Conservation (phyloP, 37 sponge, comb jelly and placozoan species). For the Agelas oroides region DNA sequence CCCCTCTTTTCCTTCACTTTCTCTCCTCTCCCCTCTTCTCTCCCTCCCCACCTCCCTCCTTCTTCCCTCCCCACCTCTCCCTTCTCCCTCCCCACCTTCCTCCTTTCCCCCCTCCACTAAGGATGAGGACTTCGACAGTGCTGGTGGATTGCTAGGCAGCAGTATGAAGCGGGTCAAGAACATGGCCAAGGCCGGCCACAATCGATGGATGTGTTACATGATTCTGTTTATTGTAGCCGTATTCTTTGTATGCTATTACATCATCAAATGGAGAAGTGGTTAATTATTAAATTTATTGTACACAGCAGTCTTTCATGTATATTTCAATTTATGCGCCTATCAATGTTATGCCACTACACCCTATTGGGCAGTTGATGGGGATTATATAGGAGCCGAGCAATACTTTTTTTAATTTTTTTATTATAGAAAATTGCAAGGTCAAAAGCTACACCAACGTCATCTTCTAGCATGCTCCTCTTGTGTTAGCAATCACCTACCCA, state of each 20-base stretch:
- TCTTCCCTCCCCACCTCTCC: not conserved
- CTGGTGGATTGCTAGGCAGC: constrained; percentile 74
- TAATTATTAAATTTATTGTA: no score
- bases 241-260: constrained; percentile 72
- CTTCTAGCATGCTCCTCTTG: no score
- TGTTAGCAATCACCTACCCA: no score
- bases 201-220: constrained; percentile 83
- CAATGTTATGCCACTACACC: no score
- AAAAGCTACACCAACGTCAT: no score
- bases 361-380: no score
- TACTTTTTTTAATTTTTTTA: no score
- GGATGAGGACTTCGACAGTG: constrained; percentile 66
- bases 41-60: not conserved
- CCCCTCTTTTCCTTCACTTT: not conserved
- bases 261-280: constrained; percentile 66
- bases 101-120: not conserved
- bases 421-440: no score
- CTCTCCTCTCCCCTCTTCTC: not conserved
- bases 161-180: constrained; percentile 70
- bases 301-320: no score
- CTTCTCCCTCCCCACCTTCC: not conserved
- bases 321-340: no score
- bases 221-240: constrained; percentile 69
- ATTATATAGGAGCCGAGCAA: no score
- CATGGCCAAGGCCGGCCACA: constrained; percentile 80